Percentiles rank a stretch among this genome's conserved stretches.
These are phyloP conservation scores for Synodontis membranacea DNA, from an alignment of 2,113 vertebrate species.

Conservation along the genomic window DNA sequence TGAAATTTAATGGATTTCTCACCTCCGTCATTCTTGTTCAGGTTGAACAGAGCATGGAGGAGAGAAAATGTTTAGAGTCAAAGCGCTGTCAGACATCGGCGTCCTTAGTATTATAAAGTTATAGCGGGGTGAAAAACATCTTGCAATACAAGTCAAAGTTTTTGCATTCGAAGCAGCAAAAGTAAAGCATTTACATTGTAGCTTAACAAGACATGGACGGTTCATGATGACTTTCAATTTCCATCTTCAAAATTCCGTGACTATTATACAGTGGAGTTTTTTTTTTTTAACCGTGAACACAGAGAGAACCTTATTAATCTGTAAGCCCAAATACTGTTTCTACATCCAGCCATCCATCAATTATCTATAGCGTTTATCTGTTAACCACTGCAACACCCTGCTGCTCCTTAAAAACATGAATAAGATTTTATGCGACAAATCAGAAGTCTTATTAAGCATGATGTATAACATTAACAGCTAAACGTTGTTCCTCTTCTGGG, in stretches of 20 bases:
- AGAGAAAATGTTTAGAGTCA: constrained; percentile 48
- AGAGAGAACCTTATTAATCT: no score
- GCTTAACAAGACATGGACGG: neutral
- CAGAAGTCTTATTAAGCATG: neutral
- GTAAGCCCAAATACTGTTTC: no score
- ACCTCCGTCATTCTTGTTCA: constrained; percentile 31
- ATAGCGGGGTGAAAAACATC: neutral
- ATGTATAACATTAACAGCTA: no score
- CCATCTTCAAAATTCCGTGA: neutral
- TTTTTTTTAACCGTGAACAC: no score
- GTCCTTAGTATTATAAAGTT: neutral
- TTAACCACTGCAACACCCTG: no score
- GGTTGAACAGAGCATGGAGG: constrained; percentile 47
- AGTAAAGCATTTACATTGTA: neutral
- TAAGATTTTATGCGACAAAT: neutral
- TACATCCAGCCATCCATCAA: no score
- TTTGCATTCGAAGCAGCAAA: neutral
- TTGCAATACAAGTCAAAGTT: neutral
- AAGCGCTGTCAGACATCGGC: constrained; percentile 38
- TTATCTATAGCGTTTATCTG: no score
- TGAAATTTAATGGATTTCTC: constrained; percentile 60
- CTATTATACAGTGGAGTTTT: neutral
- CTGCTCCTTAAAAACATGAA: neutral
- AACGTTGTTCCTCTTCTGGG: neutral
- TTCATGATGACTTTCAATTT: neutral